phyloP scores from a whole-genome alignment of 2,888 invertebrate species.

The Orchesella flavescens region DNA sequence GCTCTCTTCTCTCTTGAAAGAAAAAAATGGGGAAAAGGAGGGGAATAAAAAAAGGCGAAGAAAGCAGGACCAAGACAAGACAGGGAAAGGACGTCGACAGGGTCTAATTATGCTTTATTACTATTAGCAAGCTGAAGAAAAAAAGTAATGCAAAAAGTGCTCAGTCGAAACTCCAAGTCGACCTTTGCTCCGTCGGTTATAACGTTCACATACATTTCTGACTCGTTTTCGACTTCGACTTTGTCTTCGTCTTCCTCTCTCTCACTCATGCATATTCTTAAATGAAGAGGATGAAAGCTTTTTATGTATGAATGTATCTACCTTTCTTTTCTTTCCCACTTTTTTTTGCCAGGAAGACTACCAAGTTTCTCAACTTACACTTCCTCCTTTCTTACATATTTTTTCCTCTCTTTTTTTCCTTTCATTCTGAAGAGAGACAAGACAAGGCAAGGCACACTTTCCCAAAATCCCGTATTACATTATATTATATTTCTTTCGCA shows the following conservation, averaged over 20 bases:
- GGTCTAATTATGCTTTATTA: constrained; percentile 54
- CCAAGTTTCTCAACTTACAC: constrained; percentile 7
- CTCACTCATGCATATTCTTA: background rate
- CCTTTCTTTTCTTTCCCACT: background rate
- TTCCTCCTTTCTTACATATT: background rate
- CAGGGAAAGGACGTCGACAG: constrained; percentile 37
- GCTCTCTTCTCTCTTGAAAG: constrained; percentile 3
- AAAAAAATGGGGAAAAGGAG: background rate
- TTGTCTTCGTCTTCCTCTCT: too few relatives aligned
- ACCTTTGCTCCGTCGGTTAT: background rate
- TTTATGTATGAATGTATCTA: background rate
- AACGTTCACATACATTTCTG: too few relatives aligned
- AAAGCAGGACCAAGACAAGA: constrained; percentile 8
- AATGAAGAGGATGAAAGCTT: constrained; percentile 10
- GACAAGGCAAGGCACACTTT: background rate
- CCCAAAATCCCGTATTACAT: background rate
- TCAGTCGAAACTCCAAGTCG: background rate
- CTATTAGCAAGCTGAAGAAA: constrained; percentile 8
- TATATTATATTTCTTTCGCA: background rate
- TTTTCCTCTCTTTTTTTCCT: background rate
- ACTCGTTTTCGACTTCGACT: too few relatives aligned
- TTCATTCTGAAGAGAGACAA: background rate
- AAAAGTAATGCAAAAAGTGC: constrained; percentile 30
- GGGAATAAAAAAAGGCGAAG: background rate
- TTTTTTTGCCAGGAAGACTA: background rate